Evolutionary conservation across 1,140 invertebrate species (phyloP), one percentile per base, ranked within the genome.

Genomic region (Thereuonema tuberculata): DNA sequence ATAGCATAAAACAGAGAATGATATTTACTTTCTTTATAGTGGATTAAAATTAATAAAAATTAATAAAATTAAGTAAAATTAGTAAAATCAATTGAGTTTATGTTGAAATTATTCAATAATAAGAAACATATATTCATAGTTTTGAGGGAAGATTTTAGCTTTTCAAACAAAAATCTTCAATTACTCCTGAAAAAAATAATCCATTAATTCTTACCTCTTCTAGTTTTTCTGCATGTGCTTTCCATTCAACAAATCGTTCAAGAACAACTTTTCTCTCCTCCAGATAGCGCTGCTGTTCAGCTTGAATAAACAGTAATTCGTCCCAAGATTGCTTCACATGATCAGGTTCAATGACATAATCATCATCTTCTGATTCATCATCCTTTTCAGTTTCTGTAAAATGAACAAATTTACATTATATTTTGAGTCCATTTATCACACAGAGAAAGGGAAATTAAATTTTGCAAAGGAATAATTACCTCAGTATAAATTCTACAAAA

Each of bases 241-340:
- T 17, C 23, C 48, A 17, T 50, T 50, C 48, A 21, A 50, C 48
- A 17, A 50, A 20, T 5, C 21, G 48, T 14, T 20, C 5, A 17
- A 50, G 5, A 9, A 88, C 83, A 12, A 81, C 78, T 21, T 81
- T 80, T 21, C 87, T 76, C 64, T 90, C 78, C 57, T 83, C 79
- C 48, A 86, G 78, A 65, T 86, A 89, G 47, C 85, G 78, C 64
- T 90, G 83, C 69, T 90, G 86, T 70, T 93, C 89, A 50, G 84
- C 81, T 72, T 89, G 86, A 23, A 93, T 84, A 53, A 85, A 86
- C 24, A 85, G 84, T 23, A 93, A 73, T 69, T 91, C 87, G 0
- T 83, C 81, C 82, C 86, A 88, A 17, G 89, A 88, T 68, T 88
- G 84, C 65, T 85, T 84, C 15, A 92, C 80, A 0, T 86, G 81